A percentile compares a stretch with the other conserved stretches of the same genome.
phyloP scores from a whole-genome alignment of 2,888 invertebrate genomes.

The Andrena chrysosceles region DNA sequence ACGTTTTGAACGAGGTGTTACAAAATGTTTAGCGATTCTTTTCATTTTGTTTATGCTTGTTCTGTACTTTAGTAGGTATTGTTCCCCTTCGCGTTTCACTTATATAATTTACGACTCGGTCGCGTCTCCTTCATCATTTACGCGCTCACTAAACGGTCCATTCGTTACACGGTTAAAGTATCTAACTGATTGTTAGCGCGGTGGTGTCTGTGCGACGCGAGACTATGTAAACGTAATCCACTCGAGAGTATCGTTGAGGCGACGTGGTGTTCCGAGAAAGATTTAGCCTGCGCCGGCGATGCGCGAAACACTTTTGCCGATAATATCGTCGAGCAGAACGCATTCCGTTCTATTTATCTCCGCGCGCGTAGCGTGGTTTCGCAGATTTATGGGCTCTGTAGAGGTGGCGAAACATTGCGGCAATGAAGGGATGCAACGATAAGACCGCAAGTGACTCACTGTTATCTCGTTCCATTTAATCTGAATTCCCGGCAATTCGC shows the following conservation, averaged over 20 bases:
- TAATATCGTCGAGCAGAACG: constrained; percentile 33
- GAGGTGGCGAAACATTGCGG: constrained; percentile 48
- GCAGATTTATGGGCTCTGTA: constrained; percentile 40
- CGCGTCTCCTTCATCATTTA: background rate
- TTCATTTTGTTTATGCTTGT: too few relatives aligned
- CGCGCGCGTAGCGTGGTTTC: constrained; percentile 40
- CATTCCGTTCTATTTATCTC: constrained; percentile 51
- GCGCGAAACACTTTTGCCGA: constrained; percentile 37
- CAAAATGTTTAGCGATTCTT: too few relatives aligned
- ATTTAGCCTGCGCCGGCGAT: constrained; percentile 26
- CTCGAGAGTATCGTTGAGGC: background rate
- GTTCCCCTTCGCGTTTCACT: too few relatives aligned
- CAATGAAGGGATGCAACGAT: constrained; percentile 39
- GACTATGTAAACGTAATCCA: constrained; percentile 4
- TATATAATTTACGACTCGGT: background rate
- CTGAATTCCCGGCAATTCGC: constrained; percentile 15
- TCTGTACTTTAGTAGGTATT: too few relatives aligned
- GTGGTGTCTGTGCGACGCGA: background rate
- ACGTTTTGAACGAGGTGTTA: too few relatives aligned
- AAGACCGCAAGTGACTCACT: constrained; percentile 10
- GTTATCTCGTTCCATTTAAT: constrained; percentile 41
- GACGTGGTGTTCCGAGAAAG: constrained; percentile 19
- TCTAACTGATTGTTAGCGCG: background rate
- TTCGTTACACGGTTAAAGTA: background rate
- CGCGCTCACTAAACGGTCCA: background rate